These are phyloP conservation scores for Nowickia ferox DNA, from an alignment of 2,888 invertebrate species.

Conservation along the genomic window DNA sequence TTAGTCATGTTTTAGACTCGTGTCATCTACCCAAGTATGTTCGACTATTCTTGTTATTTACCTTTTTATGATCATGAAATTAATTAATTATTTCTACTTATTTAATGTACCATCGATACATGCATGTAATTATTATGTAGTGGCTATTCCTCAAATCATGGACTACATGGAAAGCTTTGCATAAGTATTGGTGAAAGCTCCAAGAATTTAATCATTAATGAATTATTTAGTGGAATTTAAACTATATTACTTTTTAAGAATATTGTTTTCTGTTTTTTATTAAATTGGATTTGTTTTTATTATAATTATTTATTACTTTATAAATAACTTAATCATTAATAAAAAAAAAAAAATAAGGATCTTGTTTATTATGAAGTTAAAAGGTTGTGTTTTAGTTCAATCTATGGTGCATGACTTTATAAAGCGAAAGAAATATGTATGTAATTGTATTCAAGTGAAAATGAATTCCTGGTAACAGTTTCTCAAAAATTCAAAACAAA, in stretches of 20 bases:
- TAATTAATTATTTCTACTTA: too few species aligned
- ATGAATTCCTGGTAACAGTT: slow-evolving; percentile 12
- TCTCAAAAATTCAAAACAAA: slow-evolving; percentile 23
- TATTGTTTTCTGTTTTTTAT: slow-evolving; percentile 70
- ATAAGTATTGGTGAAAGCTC: too few species aligned
- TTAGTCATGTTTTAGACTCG: too few species aligned
- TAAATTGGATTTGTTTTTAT: slow-evolving; percentile 68
- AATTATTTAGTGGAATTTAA: neutral
- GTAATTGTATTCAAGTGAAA: slow-evolving; percentile 1
- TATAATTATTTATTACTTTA: slow-evolving; percentile 74
- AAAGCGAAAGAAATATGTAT: neutral
- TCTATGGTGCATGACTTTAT: slow-evolving; percentile 31
- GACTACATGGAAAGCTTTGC: too few species aligned
- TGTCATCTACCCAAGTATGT: too few species aligned
- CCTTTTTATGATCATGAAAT: too few species aligned
- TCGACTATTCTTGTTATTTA: too few species aligned
- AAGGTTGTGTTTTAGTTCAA: slow-evolving; percentile 30
- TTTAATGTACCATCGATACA: too few species aligned
- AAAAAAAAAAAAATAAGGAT: slow-evolving; percentile 51
- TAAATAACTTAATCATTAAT: slow-evolving; percentile 81
- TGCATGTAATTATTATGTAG: too few species aligned
- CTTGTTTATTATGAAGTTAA: slow-evolving; percentile 58
- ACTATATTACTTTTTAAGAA: slow-evolving; percentile 39
- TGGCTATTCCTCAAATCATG: too few species aligned
- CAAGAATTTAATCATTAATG: too few species aligned